Conservation (phyloP, 2,888 invertebrate species). For the Cheilosia variabilis region DNA sequence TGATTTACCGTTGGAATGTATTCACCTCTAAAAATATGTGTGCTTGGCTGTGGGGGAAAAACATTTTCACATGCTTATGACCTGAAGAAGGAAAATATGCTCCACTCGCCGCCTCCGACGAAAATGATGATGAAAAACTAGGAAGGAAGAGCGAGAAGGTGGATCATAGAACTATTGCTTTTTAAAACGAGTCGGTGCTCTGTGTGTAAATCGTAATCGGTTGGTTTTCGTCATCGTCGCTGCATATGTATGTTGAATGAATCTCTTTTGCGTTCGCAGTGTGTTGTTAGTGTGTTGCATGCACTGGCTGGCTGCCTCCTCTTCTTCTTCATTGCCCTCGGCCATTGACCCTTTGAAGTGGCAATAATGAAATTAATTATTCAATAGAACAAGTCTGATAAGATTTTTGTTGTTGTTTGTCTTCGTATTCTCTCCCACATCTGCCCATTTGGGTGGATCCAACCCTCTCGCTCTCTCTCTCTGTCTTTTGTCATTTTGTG, state of each 20-base stretch:
- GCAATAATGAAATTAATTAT: slow-evolving; percentile 76
- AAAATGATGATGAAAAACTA: background rate
- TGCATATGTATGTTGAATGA: slow-evolving; percentile 73
- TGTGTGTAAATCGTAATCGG: slow-evolving; percentile 64
- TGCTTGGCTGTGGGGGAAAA: background rate
- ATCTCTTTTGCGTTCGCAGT: slow-evolving; percentile 68
- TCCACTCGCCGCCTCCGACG: slow-evolving; percentile 12
- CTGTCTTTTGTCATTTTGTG: slow-evolving; percentile 13
- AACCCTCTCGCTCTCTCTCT: background rate
- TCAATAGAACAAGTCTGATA: slow-evolving; percentile 76
- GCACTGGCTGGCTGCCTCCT: slow-evolving; percentile 59
- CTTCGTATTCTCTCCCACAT: slow-evolving; percentile 33
- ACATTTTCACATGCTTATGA: slow-evolving; percentile 63
- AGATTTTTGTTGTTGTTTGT: slow-evolving; percentile 62
- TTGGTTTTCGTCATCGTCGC: slow-evolving; percentile 4
- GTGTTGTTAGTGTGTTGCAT: slow-evolving; percentile 35
- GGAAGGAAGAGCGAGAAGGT: slow-evolving; percentile 1
- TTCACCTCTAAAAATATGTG: slow-evolving; percentile 43
- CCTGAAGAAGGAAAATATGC: slow-evolving; percentile 59
- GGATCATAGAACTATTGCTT: background rate
- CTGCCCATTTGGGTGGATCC: background rate
- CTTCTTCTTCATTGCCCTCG: slow-evolving; percentile 66
- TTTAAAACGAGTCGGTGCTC: slow-evolving; percentile 10
- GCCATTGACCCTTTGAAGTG: slow-evolving; percentile 71
- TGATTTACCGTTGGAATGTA: slow-evolving; percentile 66